These are phyloP conservation scores for Mamestra configurata DNA, from an alignment of 1,140 invertebrate genomes.

Conservation along the genomic window DNA sequence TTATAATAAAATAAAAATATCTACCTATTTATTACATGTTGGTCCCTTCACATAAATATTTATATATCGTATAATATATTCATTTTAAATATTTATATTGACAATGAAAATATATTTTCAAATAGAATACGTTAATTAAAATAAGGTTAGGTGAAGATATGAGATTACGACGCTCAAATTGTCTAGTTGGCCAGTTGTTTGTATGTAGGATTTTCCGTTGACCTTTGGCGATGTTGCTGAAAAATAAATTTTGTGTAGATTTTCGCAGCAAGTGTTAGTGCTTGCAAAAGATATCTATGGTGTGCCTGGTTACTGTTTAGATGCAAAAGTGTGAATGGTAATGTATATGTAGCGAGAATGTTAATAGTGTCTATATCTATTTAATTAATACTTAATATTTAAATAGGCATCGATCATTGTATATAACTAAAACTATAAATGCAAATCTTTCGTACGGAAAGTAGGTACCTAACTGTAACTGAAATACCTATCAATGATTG, in stretches of 20 bases:
- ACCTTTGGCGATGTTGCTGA: background rate
- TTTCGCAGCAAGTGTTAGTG: background rate
- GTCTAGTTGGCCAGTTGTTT: slow-evolving; percentile 15
- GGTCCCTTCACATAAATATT: slow-evolving; percentile 28
- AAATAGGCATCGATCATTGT: slow-evolving; percentile 1
- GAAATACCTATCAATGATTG: background rate
- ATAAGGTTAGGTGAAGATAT: background rate
- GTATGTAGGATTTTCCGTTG: slow-evolving; percentile 3
- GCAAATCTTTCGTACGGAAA: no score
- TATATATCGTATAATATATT: slow-evolving; percentile 26
- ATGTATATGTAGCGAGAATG: background rate
- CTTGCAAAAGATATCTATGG: background rate
- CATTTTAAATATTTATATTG: slow-evolving; percentile 63
- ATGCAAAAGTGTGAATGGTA: background rate
- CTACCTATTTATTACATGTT: slow-evolving; percentile 48
- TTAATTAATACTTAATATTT: background rate
- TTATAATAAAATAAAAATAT: slow-evolving; percentile 7
- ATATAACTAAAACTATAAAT: no score
- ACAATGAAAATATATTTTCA: slow-evolving; percentile 75
- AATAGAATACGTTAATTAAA: slow-evolving; percentile 36
- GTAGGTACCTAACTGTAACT: no score
- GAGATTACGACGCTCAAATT: slow-evolving; percentile 23
- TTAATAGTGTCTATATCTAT: slow-evolving; percentile 12
- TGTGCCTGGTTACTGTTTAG: background rate
- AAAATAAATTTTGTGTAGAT: slow-evolving; percentile 2